These are phyloP conservation scores for Clarias laeviceps DNA, from an alignment of 2,797 vertebrate genomes.

Conservation along the genomic window DNA sequence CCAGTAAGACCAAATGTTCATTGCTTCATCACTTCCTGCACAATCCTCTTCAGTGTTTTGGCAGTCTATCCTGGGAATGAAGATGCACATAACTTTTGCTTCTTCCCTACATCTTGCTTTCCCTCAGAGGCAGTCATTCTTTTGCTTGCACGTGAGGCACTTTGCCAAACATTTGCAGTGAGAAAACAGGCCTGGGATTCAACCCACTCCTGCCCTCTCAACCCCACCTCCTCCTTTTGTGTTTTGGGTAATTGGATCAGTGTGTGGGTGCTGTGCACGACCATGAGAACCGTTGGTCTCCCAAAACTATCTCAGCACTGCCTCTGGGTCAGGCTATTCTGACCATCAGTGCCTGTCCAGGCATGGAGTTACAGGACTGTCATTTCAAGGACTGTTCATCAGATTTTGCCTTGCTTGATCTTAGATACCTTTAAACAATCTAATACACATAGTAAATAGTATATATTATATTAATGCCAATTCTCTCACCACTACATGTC, in stretches of 20 bases:
- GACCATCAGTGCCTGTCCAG: conserved; percentile 2
- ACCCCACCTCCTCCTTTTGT: conserved; percentile 23
- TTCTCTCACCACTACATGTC: conserved; percentile 37
- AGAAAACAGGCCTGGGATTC: conserved; percentile 28
- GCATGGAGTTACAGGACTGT: conserved; percentile 12
- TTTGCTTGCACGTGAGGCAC: conserved; percentile 62
- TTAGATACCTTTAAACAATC: conserved; percentile 21
- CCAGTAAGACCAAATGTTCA: conserved; percentile 31
- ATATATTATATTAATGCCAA: neutral
- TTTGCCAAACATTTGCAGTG: conserved; percentile 69
- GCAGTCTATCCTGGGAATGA: conserved; percentile 73
- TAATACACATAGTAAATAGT: conserved; percentile 18
- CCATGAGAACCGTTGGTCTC: conserved; percentile 52
- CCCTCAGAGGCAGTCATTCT: conserved; percentile 67
- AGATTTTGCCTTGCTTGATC: conserved; percentile 13
- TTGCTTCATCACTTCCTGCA: conserved; percentile 54
- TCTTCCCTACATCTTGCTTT: conserved; percentile 48
- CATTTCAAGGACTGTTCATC: neutral
- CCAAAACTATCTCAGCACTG: conserved; percentile 29
- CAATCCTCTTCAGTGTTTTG: conserved; percentile 29
- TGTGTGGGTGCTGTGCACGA: conserved; percentile 61
- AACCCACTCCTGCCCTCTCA: conserved; percentile 27
- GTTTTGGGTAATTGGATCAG: conserved; percentile 64
- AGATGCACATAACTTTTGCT: conserved; percentile 53
- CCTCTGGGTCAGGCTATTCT: conserved; percentile 27